Conservation (phyloP, 2,113 vertebrate species). For the Neogale vison region DNA sequence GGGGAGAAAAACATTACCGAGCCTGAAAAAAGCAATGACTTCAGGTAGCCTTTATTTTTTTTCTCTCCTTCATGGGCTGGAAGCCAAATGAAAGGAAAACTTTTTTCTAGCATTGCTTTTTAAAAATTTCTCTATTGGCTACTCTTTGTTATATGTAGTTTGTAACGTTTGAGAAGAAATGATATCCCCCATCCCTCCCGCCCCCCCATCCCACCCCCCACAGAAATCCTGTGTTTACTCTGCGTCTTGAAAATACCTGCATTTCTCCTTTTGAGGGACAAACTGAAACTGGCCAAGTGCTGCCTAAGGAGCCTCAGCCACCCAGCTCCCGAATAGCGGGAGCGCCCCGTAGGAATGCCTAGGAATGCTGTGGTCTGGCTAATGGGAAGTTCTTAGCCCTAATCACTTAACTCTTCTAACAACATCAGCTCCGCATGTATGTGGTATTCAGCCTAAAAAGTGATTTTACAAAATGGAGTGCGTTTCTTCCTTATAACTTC, state of each 20-base stretch:
- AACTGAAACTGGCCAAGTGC: background rate
- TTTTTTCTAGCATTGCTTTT: background rate
- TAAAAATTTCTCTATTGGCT: background rate
- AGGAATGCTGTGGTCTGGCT: background rate
- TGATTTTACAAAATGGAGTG: background rate
- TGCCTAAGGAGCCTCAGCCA: background rate
- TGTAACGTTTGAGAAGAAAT: background rate
- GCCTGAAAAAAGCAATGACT: background rate
- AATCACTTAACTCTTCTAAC: background rate
- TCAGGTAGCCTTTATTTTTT: background rate
- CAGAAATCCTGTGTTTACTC: background rate
- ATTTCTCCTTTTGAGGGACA: background rate
- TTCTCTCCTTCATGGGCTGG: background rate
- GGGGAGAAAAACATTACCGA: background rate
- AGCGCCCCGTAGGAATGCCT: too few species aligned
- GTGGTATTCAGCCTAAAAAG: background rate
- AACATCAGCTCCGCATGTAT: background rate
- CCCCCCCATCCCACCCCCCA: background rate
- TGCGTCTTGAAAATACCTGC: background rate
- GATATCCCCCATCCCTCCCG: too few species aligned
- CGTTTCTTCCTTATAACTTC: background rate
- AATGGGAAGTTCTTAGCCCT: background rate
- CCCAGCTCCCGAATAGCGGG: background rate
- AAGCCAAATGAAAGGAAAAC: background rate
- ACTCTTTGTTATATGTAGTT: conserved; percentile 9